A percentile compares a stretch with the other conserved stretches of the same genome.
Evolutionary conservation across 2,888 invertebrate genomes (phyloP).

Genomic region (Conistra vaccinii): DNA sequence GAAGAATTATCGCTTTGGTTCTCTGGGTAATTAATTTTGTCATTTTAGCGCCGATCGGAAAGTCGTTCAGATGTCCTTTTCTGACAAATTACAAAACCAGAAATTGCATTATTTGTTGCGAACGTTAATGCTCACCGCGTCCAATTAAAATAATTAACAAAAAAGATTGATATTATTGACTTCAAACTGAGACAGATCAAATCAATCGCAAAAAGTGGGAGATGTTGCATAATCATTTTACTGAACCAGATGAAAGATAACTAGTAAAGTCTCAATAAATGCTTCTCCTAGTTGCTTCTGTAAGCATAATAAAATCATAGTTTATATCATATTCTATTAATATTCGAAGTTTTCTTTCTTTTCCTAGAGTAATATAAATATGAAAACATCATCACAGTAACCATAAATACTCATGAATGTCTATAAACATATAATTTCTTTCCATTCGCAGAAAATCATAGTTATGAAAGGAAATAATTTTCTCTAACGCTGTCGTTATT

Average conservation of each 20-base stretch:
- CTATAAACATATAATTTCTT: slow-evolving; percentile 3
- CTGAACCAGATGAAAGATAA: neutral
- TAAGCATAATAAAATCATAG: neutral
- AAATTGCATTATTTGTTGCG: slow-evolving; percentile 41
- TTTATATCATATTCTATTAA: neutral
- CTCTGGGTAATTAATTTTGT: slow-evolving; percentile 56
- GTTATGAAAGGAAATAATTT: slow-evolving; percentile 11
- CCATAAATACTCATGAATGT: slow-evolving; percentile 1
- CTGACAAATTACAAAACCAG: slow-evolving; percentile 54
- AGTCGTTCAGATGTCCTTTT: slow-evolving; percentile 53
- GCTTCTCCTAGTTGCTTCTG: neutral
- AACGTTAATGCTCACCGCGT: slow-evolving; percentile 40
- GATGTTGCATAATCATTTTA: slow-evolving; percentile 14
- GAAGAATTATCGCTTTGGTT: slow-evolving; percentile 48
- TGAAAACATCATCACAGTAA: neutral
- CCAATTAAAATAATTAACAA: slow-evolving; percentile 52
- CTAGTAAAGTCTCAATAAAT: neutral
- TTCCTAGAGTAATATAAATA: neutral
- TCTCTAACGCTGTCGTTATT: slow-evolving; percentile 2
- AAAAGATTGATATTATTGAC: slow-evolving; percentile 42
- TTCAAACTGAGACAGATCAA: slow-evolving; percentile 29
- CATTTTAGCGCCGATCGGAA: slow-evolving; percentile 44
- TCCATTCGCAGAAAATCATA: slow-evolving; percentile 5
- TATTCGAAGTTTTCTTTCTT: slow-evolving; percentile 19
- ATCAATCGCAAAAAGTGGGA: slow-evolving; percentile 27